Evolutionary conservation across 2,888 invertebrate species (phyloP), one percentile per base, ranked within the genome.

Genomic region (Xanthia togata): DNA sequence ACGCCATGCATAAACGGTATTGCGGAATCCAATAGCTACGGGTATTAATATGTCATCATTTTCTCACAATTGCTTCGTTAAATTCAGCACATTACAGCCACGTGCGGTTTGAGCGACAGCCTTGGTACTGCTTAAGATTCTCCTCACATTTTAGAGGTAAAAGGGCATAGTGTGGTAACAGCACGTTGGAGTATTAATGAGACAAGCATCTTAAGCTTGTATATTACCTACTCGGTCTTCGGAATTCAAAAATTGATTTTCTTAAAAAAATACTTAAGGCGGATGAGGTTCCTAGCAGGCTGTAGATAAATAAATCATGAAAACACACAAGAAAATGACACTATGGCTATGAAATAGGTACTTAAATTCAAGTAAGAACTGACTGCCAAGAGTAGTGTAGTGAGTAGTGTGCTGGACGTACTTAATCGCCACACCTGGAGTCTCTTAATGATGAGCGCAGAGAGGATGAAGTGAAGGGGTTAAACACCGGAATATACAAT

Each of bases 21-120:
- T 83, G 17, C 78, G 55, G 12, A 50, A 59, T 70, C 41, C 70
- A 68, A 41, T 26, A 79, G 60, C 38, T 82, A 67, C 55, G 35
- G 38, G 23, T 35, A 57, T 62, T 83, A 76, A 57, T 84, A 65
- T 73, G 57, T 57, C 74, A 74, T 81, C 12, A 81, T 81, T 82
- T 60, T 71, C 82, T 41, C 70, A 71, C 67, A 81, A 82, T 44
- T 55, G 50, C 83, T 70, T 71, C 59, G 63, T 82, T 82, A 64
- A 76, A 65, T 57, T 76, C 59, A 68, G 17, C 82, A 63, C 55
- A 82, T 82, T 76, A 68, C 31, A 26, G 5, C 31, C 68, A 71
- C 63, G 31, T 72, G 86, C 26, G 71, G 69, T 85, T 76, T 44
- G n/a, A 38, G 20, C n/a, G 44, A 38, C 69, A 69, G 14, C 86